Conservation (phyloP, 1,140 invertebrate species). For the Pseudomyrmex sp. region DNA sequence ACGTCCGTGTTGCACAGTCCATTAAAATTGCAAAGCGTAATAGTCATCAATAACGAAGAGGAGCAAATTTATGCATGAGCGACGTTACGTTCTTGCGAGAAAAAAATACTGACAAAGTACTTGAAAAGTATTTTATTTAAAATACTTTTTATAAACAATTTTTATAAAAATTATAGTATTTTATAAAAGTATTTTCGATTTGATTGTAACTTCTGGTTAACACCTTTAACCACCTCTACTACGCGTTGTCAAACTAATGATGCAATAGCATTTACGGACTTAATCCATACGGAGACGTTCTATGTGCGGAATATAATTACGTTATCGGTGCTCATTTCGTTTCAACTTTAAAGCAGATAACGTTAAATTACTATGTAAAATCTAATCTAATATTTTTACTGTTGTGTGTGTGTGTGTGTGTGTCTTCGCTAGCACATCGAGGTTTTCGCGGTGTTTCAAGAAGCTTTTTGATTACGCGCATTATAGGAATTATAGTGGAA, state of each 20-base stretch:
- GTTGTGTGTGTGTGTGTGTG: background rate
- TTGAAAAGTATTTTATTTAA: background rate
- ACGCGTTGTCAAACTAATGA: slow-evolving; percentile 13
- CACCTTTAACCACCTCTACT: too few relatives aligned
- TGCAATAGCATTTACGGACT: slow-evolving; percentile 19
- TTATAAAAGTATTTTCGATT: background rate
- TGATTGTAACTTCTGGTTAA: slow-evolving; percentile 8
- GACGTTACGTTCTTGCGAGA: background rate
- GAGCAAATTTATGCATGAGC: background rate
- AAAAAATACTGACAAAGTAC: background rate
- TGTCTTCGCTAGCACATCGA: background rate
- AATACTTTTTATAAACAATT: too few relatives aligned
- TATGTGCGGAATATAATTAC: slow-evolving; percentile 34
- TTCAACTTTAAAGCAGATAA: slow-evolving; percentile 52
- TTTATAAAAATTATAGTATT: too few relatives aligned
- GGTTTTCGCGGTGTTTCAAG: background rate
- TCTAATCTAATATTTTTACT: background rate
- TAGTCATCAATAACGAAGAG: too few relatives aligned
- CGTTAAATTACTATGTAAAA: too few relatives aligned
- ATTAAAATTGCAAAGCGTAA: too few relatives aligned
- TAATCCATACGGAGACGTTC: background rate
- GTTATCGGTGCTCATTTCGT: slow-evolving; percentile 19
- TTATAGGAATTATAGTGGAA: background rate
- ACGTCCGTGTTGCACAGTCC: background rate
- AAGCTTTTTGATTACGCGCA: background rate